A percentile compares a stretch with the other conserved stretches of the same genome.
Conservation (phyloP, 2,888 invertebrate species). For the Orgyia antiqua region DNA sequence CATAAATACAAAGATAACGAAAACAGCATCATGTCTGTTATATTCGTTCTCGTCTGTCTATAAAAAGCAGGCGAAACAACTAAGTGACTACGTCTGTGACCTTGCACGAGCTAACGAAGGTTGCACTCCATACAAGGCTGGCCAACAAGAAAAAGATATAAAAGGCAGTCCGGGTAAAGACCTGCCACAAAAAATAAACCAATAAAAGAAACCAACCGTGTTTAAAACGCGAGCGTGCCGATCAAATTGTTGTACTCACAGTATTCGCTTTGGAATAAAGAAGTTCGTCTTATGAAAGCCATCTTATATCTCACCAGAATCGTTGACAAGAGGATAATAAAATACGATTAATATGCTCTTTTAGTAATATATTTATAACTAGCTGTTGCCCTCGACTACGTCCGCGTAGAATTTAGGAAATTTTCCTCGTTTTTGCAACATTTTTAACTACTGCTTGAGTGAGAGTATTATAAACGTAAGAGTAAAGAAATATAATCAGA, state of each 20-base stretch:
- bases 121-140: slow-evolving; percentile 59
- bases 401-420: too few species aligned
- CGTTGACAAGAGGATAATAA: slow-evolving; percentile 12
- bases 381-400: too few species aligned
- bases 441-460: too few species aligned
- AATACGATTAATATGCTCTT: too few species aligned
- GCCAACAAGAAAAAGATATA: slow-evolving; percentile 55
- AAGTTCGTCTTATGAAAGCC: slow-evolving; percentile 16
- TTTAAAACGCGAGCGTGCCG: slow-evolving; percentile 48
- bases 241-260: slow-evolving; percentile 34
- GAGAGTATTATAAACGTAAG: too few species aligned
- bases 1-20: too few species aligned
- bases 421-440: too few species aligned
- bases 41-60: too few species aligned
- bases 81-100: slow-evolving; percentile 48
- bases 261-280: slow-evolving; percentile 29
- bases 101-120: slow-evolving; percentile 73
- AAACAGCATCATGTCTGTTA: too few species aligned
- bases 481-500: too few species aligned
- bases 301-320: slow-evolving; percentile 16
- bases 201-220: slow-evolving; percentile 49
- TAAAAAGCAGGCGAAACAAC: too few species aligned
- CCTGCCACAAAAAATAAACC: slow-evolving; percentile 67
- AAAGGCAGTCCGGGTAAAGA: slow-evolving; percentile 53
- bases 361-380: too few species aligned